Evolutionary conservation across 2,888 invertebrate genomes (phyloP).

Genomic region (Heterodera filipjevi): DNA sequence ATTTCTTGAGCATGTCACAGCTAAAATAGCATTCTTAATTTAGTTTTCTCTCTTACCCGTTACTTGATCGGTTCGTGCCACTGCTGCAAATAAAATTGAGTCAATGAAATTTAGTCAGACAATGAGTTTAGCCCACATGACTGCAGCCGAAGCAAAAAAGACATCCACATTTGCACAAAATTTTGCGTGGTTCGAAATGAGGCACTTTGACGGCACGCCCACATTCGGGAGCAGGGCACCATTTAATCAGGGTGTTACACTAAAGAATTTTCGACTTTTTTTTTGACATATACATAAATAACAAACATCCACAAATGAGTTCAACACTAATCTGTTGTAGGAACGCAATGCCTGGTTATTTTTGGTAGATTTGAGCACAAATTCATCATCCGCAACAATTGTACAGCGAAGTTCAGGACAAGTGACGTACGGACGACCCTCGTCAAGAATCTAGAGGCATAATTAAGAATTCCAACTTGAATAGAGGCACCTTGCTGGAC

Average conservation of each 20-base stretch:
- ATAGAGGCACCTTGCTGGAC: conserved; percentile 81
- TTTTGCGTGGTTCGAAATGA: conserved; percentile 81
- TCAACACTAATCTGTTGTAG: conserved; percentile 95
- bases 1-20: conserved; percentile 83
- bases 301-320: conserved; percentile 91
- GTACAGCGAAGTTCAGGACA: conserved; percentile 90
- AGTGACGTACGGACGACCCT: conserved; percentile 74
- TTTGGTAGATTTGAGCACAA: conserved; percentile 75
- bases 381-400: conserved; percentile 93
- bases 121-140: conserved; percentile 28
- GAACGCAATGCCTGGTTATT: conserved; percentile 71
- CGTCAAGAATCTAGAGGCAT: conserved; percentile 74
- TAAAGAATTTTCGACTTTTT: conserved; percentile 68
- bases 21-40: no score
- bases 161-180: conserved; percentile 88
- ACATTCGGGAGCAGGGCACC: conserved; percentile 98
- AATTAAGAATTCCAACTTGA: conserved; percentile 34
- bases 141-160: conserved; percentile 77
- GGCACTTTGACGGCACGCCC: conserved; percentile 83
- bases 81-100: conserved; percentile 68
- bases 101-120: no score
- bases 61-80: conserved; percentile 91
- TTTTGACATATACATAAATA: no score
- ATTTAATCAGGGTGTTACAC: conserved; percentile 92
- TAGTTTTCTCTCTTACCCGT: background rate